Evolutionary conservation across 1,140 invertebrate species (phyloP), one percentile per base, ranked within the genome.

Genomic region (Mercenaria mercenaria): DNA sequence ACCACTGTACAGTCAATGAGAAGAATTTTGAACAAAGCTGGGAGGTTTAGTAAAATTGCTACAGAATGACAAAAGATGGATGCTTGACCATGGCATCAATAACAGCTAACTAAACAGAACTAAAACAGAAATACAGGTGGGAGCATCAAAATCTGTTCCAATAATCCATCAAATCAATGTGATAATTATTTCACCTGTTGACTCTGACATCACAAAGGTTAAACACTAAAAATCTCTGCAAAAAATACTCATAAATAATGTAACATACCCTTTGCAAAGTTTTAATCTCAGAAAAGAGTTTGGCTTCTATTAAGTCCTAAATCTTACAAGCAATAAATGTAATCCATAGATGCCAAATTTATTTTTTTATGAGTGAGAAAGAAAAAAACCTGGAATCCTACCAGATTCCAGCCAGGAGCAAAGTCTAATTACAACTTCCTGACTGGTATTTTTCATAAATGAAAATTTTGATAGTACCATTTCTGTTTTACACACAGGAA

Each of bases 301-400:
- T 72, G 23, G 67, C 34, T 72, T 39, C 67, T 39, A 72, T 72
- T 39, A 39, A 72, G 67, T 29, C 32, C 39, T 72, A 72, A 72
- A 72, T 72, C 67, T 72, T 72, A 39, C 67, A 37, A 67, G 67
- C 32, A 72, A 72, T 72, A 72, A 41, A 72, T 8, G 32, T 72
- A 39, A 72, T 37, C 67, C 15, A 34, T 18, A 39, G 37, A 72
- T 72, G 67, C 67, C 67, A 72, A 72, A 20, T 10, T 72, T 39
- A 39, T 72, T 72, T 39, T 39, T 39, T 23, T 39, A 23, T 23
- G 15, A 8, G 8, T 29, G n/a, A 64, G 26, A 64, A 64, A 64
- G 15, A 64, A 64, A 64, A 8, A 39, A 13, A n/a, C 23, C 23
- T 72, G 67, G 67, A 72, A 39, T 11, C 18, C 0, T 18, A 37